Percentiles rank a stretch among this genome's conserved stretches.
Evolutionary conservation across 2,113 vertebrate genomes (phyloP).

Genomic region (Echinops telfairi): DNA sequence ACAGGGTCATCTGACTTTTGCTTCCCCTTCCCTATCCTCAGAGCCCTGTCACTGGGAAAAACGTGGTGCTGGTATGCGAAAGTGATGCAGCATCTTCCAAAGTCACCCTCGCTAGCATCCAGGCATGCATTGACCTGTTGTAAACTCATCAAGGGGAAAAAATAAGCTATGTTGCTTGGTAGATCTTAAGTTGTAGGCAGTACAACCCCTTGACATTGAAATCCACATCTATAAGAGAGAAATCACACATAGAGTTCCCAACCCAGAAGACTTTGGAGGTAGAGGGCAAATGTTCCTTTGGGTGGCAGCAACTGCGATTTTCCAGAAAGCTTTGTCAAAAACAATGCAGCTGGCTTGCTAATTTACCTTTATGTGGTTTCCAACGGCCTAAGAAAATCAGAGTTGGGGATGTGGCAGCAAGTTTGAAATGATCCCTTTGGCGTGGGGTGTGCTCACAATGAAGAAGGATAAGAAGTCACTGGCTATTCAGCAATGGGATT

Average conservation of each 20-base stretch:
- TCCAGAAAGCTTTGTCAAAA: neutral
- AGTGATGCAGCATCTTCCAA: neutral
- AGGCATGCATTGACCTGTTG: neutral
- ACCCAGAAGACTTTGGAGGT: no score
- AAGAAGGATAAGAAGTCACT: neutral
- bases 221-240: rapidly evolving
- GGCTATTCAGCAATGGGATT: neutral
- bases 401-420: neutral
- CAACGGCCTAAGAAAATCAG: neutral
- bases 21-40: neutral
- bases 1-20: rapidly evolving
- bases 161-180: neutral
- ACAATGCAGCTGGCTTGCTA: rapidly evolving
- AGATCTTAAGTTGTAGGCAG: neutral
- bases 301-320: rapidly evolving
- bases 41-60: neutral
- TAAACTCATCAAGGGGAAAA: neutral
- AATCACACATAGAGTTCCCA: no score
- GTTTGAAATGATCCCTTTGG: neutral
- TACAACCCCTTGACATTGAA: neutral
- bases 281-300: no score
- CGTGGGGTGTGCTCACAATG: no score
- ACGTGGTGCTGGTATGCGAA: neutral
- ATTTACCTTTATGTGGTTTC: rapidly evolving
- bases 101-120: neutral